Evolutionary conservation across 2,797 vertebrate genomes (phyloP).

Genomic region (Columba guinea): DNA sequence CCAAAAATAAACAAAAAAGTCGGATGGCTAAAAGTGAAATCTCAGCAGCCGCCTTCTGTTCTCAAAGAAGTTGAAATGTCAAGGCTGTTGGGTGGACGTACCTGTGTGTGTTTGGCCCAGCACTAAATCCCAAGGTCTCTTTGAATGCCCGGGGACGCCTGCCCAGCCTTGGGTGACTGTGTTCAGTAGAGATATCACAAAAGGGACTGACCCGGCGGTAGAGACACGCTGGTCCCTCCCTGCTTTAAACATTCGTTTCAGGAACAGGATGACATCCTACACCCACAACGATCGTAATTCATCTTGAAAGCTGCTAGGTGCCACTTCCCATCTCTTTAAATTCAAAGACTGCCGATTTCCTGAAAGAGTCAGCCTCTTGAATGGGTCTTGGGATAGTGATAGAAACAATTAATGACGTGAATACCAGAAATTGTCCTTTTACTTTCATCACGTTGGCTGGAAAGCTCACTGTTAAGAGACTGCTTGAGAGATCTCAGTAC

Average conservation of each 20-base stretch:
- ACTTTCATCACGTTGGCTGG: not conserved
- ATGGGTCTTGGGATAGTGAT: slow-evolving; percentile 7
- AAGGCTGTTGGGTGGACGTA: not conserved
- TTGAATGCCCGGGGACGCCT: not conserved
- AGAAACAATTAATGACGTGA: not conserved
- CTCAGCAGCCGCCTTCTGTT: not conserved
- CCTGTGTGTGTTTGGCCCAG: not conserved
- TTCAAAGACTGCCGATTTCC: slow-evolving; percentile 53
- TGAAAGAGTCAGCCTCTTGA: slow-evolving; percentile 25
- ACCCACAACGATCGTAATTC: slow-evolving; percentile 15
- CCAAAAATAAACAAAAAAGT: not conserved
- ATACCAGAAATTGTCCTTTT: slow-evolving; percentile 16
- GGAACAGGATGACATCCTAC: slow-evolving; percentile 42
- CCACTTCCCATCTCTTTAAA: slow-evolving; percentile 55
- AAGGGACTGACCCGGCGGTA: not conserved
- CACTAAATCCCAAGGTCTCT: slow-evolving; percentile 5
- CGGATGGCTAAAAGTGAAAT: not conserved
- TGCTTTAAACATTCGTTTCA: not conserved
- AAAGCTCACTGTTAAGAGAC: not conserved
- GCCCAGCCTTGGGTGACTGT: not conserved
- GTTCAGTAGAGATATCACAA: not conserved
- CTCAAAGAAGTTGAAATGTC: slow-evolving; percentile 4
- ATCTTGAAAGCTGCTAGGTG: slow-evolving; percentile 42
- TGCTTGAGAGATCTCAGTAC: not conserved
- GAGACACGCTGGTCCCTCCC: not conserved